These are phyloP conservation scores for Paraplagusia blochii DNA, from an alignment of 2,113 vertebrate species.

Conservation along the genomic window DNA sequence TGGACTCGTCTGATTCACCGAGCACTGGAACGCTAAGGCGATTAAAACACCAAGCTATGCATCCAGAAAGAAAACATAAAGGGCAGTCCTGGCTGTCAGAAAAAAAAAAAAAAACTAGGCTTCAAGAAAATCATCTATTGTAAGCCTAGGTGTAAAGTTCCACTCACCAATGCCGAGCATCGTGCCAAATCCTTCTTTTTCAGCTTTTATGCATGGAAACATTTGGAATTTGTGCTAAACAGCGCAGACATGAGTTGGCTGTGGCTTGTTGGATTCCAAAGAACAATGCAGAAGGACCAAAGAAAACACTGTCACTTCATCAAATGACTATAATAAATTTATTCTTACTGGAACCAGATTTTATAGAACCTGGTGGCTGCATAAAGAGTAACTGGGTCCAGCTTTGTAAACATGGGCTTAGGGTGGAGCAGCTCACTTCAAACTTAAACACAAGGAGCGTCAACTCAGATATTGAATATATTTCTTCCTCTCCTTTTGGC, in stretches of 20 bases:
- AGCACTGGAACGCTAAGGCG: conserved; percentile 42
- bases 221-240: background rate
- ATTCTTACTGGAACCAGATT: background rate
- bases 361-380: no score
- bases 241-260: background rate
- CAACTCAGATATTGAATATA: no score
- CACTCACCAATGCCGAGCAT: background rate
- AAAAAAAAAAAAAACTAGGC: conserved; percentile 17
- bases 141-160: background rate
- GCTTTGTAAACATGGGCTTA: no score
- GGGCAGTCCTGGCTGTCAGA: conserved; percentile 9
- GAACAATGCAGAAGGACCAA: conserved; percentile 11
- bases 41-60: conserved; percentile 25
- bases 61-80: conserved; percentile 29
- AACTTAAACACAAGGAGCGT: no score
- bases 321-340: background rate
- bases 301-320: conserved; percentile 21
- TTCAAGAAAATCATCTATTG: no score
- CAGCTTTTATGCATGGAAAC: background rate
- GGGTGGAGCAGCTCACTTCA: no score
- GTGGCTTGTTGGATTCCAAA: background rate
- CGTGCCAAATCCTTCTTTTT: conserved; percentile 1
- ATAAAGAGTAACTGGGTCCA: no score
- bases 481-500: no score
- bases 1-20: conserved; percentile 51